Conservation (phyloP, 1,140 invertebrate genomes). For the Orius insidiosus region DNA sequence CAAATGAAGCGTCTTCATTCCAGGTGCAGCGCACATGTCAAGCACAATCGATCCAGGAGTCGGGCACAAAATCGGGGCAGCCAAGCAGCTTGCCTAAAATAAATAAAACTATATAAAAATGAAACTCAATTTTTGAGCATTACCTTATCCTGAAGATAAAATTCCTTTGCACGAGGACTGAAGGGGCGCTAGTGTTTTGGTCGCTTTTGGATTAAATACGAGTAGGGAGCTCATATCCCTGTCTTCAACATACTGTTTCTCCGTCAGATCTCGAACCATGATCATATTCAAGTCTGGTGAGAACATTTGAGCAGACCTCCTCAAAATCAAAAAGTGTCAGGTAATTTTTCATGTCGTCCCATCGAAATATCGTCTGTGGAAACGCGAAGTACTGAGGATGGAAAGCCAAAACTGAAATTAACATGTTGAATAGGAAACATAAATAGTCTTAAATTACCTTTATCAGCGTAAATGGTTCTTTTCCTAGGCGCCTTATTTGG, state of each 20-base stretch:
- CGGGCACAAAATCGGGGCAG: constrained; percentile 56
- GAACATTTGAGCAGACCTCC: background rate
- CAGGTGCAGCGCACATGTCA: constrained; percentile 90
- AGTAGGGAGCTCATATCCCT: background rate
- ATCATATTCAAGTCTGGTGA: background rate
- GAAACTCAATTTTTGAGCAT: too few relatives aligned
- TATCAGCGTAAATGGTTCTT: background rate
- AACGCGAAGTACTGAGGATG: constrained; percentile 3
- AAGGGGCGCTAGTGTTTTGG: background rate
- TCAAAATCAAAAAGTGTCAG: background rate
- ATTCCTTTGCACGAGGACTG: background rate
- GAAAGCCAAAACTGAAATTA: background rate
- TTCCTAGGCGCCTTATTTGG: background rate
- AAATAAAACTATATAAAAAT: background rate
- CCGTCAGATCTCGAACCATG: background rate
- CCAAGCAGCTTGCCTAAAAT: constrained; percentile 55
- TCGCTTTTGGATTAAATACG: background rate
- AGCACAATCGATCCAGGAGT: constrained; percentile 47
- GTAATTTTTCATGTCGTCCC: background rate
- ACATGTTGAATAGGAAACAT: background rate
- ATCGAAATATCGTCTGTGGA: background rate
- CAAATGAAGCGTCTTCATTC: constrained; percentile 85
- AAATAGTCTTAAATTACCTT: background rate
- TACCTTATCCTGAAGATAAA: constrained; percentile 12
- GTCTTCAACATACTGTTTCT: background rate